Evolutionary conservation across 1,140 invertebrate genomes (phyloP), one percentile per base, ranked within the genome.

Genomic region (Drosophila pseudoananassae): DNA sequence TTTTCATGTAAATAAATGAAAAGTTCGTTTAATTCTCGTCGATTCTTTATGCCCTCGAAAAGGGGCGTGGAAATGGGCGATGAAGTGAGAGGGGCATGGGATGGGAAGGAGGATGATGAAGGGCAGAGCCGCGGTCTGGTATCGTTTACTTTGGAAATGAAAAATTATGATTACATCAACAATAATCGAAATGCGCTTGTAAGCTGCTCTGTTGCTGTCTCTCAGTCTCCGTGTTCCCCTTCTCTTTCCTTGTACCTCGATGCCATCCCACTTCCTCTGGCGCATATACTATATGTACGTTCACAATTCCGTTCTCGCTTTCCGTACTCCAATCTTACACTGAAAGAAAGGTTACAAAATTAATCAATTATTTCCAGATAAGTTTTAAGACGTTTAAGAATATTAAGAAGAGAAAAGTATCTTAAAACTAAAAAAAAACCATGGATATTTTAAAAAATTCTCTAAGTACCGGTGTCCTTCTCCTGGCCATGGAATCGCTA

Each of bases 151-250:
- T 88, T 87, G 78, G 83, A 88, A 87, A 87, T 87, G 83, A 87
- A 87, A 87, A 87, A 87, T 87, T 87, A 87, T 87, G 83, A 87
- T 87, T 87, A 87, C 83, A 87, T 87, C 83, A 87, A 87, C 83
- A 87, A 88, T 88, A 87, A 87, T 88, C 83, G 83, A 87, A 87
- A 87, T 87, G 75, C 83, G 83, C 83, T 87, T 87, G 83, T 88
- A 87, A 87, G 83, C 78, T 88, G 33, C 70, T 64, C 75, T 45
- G 23, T 45, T 58, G 51, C 38, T 75, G 33, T 68, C 60, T 43
- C 49, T 53, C 33, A 1, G 27, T 25, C 54, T 5, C 50, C 29
- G 40, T 63, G 50, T 33, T 38, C 23, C 53, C 8, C 40, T 47
- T 63, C 53, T 33, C 43, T 38, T 45, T 71, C 15, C 14, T 14